Evolutionary conservation across 2,113 vertebrate genomes (phyloP), one percentile per base, ranked within the genome.

Genomic region (Lonchura striata): DNA sequence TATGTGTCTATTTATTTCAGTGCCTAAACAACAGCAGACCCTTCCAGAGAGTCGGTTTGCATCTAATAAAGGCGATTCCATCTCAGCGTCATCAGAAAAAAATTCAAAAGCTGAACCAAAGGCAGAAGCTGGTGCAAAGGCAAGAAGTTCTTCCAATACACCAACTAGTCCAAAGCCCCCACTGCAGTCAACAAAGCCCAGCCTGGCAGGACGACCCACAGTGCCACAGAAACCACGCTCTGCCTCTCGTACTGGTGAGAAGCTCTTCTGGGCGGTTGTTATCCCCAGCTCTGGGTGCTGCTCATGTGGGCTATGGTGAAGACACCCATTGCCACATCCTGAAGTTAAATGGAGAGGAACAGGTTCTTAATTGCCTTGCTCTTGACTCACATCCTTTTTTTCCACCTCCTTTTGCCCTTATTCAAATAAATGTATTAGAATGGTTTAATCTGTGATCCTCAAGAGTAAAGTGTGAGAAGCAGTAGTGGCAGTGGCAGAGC

Each of bases 171-270:
- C 98, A 1, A 99, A 99, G 94, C 98, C 99, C 7, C 98, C 97
- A 10, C 97, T 98, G 41, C 99, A 99, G 94, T 97, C 98, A 27
- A 60, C 98, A 9, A 99, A 99, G 94, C 99, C 99, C 16, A 93
- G 97, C 69, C 97, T 98, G 68, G 97, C 97, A 33, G 98, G 98
- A 47, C 98, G 99, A 19, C 99, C 99, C 46, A 96, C 97, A 20
- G 98, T 99, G 94, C 98, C 98, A 0, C 99, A 98, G 96, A 99
- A 99, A 69, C 99, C 99, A 1, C 98, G 98, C 72, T 98, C 98
- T 42, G 80, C 97, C 93, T 98, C 98, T 20, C 94, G 98, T 83
- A 98, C 98, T 35, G 99, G 99, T 99, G 98, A 98, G 97, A 25
- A 74, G 70, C 41, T 41, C 13, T 30, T 88, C 24, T 53, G 61